phyloP scores from a whole-genome alignment of 2,113 vertebrate species.

The Oenanthe melanoleuca region DNA sequence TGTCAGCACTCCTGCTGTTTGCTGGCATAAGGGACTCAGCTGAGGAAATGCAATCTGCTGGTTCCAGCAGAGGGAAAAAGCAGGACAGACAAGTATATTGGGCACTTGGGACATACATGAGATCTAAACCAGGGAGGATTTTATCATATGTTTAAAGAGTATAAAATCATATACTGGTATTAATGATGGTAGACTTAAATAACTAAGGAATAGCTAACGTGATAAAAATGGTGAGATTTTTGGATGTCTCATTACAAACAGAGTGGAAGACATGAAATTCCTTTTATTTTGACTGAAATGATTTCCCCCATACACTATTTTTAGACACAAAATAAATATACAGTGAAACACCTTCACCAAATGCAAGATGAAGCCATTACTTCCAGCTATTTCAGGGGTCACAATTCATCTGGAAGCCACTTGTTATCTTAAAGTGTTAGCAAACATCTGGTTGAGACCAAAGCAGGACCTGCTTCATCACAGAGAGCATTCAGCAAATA shows the following conservation, averaged over 20 bases:
- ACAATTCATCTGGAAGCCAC: neutral
- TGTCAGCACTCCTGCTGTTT: neutral
- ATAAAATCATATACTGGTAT: neutral
- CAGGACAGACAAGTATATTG: neutral
- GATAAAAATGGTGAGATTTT: neutral
- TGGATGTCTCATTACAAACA: neutral
- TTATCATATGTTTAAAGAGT: neutral
- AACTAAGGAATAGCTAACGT: neutral
- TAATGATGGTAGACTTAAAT: neutral
- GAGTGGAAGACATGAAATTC: neutral
- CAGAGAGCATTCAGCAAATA: neutral
- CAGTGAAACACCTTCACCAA: neutral
- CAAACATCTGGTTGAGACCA: neutral
- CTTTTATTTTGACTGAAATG: neutral
- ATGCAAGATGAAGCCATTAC: neutral
- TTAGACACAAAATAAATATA: neutral
- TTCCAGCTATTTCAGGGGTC: neutral
- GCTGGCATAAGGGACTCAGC: neutral
- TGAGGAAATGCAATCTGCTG: constrained; percentile 1
- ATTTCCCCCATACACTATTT: neutral
- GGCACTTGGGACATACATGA: neutral
- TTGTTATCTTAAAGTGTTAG: neutral
- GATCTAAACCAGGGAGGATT: rapidly evolving
- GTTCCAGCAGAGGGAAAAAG: neutral
- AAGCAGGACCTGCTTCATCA: neutral